Percentiles rank a stretch among this genome's conserved stretches.
Evolutionary conservation across 2,797 vertebrate species (phyloP).

Genomic region (Phrynocephalus guinanensis): DNA sequence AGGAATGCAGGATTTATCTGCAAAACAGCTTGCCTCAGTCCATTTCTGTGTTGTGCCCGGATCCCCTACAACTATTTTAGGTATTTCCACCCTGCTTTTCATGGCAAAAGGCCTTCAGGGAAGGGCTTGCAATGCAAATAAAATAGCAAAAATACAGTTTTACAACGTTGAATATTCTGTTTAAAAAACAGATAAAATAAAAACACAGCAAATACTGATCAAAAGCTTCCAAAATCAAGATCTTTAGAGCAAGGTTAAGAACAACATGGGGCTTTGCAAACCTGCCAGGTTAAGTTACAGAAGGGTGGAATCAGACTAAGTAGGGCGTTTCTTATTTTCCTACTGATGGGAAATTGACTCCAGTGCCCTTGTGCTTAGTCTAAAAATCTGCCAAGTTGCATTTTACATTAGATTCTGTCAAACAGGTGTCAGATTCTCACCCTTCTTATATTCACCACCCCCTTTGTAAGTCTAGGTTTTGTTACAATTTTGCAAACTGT

Average conservation of each 20-base stretch:
- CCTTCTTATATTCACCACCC: background rate
- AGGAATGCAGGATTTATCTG: background rate
- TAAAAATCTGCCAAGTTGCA: background rate
- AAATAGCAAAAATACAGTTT: background rate
- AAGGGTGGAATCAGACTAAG: background rate
- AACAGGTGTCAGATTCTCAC: background rate
- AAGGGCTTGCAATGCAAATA: background rate
- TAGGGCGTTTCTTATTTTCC: background rate
- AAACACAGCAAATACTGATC: background rate
- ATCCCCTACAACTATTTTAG: background rate
- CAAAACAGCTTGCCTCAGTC: background rate
- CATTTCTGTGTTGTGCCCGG: background rate
- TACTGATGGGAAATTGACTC: background rate
- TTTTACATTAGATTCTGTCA: background rate
- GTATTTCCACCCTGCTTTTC: background rate
- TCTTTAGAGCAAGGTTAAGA: background rate
- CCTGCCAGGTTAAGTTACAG: background rate
- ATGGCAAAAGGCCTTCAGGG: background rate
- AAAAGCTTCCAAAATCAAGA: background rate
- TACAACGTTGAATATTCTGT: background rate
- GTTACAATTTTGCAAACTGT: background rate
- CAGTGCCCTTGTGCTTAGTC: background rate
- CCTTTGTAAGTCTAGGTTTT: too few species aligned
- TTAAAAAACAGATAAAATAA: background rate
- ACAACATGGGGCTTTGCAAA: background rate